These are phyloP conservation scores for Melieria omissa DNA, from an alignment of 2,888 invertebrate species.

Conservation along the genomic window DNA sequence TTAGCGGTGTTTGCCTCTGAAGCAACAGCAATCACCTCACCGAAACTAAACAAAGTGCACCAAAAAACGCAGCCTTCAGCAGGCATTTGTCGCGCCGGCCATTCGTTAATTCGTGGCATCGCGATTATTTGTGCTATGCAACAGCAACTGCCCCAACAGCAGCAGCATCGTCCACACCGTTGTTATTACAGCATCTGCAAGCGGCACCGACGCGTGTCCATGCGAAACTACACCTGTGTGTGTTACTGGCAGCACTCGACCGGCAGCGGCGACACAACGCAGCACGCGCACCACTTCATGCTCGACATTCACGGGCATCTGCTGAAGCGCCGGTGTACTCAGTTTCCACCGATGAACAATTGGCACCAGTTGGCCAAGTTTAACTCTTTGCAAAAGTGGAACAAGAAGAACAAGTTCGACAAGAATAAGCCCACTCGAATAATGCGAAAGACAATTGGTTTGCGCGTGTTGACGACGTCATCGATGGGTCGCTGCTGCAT, in stretches of 20 bases:
- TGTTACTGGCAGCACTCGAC: constrained; percentile 25
- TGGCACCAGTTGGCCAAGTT: not conserved
- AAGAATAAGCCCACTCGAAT: constrained; percentile 20
- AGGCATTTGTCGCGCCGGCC: too few species aligned
- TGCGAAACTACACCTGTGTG: constrained; percentile 31
- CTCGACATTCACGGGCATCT: constrained; percentile 30
- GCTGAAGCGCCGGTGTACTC: constrained; percentile 33
- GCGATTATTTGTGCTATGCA: constrained; percentile 37
- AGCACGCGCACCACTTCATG: constrained; percentile 35
- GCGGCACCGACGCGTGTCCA: constrained; percentile 22
- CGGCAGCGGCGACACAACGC: constrained; percentile 14
- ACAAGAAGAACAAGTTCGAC: constrained; percentile 21
- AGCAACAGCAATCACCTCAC: too few species aligned
- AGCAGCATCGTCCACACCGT: constrained; percentile 32
- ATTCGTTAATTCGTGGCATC: constrained; percentile 7
- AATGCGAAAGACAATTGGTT: constrained; percentile 15
- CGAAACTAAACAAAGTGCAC: too few species aligned
- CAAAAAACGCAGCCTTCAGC: too few species aligned
- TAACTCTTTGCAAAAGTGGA: constrained; percentile 8
- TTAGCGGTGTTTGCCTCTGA: not conserved
- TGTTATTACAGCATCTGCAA: constrained; percentile 16
- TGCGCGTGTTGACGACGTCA: constrained; percentile 40
- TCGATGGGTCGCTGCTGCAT: constrained; percentile 48
- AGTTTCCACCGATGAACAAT: constrained; percentile 20
- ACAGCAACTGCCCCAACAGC: constrained; percentile 33